These are phyloP conservation scores for Mayetiola destructor DNA, from an alignment of 2,888 invertebrate species.

Conservation along the genomic window DNA sequence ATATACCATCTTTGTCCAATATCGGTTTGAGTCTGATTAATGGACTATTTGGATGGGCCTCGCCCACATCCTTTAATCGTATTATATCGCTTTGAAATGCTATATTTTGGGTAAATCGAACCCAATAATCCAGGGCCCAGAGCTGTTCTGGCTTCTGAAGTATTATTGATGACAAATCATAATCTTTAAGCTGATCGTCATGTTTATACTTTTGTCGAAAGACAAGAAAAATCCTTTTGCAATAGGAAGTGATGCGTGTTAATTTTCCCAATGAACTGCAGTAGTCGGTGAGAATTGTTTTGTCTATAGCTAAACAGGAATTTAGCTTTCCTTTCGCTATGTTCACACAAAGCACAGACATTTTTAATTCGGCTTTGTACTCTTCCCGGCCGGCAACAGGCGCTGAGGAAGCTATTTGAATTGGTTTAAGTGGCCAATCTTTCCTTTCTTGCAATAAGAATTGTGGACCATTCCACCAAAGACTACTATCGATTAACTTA, in stretches of 20 bases:
- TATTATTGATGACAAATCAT: no score
- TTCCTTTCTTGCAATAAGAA: not conserved
- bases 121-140: not conserved
- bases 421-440: not conserved
- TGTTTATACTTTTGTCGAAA: not conserved
- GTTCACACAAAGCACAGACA: not conserved
- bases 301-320: not conserved
- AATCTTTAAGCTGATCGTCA: not conserved
- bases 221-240: not conserved
- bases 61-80: not conserved
- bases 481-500: conserved; percentile 12
- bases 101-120: not conserved
- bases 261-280: not conserved
- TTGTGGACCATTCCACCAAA: conserved; percentile 16
- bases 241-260: not conserved
- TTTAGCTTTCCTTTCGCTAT: not conserved
- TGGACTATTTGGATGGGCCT: not conserved
- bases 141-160: no score
- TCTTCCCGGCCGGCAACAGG: not conserved
- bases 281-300: not conserved
- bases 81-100: not conserved
- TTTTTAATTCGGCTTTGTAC: no score
- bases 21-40: not conserved
- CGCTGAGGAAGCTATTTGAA: not conserved
- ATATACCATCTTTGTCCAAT: not conserved